Base-by-base conservation (phyloP, 2,888 invertebrate genomes). In the Sesia bembeciformis region DNA sequence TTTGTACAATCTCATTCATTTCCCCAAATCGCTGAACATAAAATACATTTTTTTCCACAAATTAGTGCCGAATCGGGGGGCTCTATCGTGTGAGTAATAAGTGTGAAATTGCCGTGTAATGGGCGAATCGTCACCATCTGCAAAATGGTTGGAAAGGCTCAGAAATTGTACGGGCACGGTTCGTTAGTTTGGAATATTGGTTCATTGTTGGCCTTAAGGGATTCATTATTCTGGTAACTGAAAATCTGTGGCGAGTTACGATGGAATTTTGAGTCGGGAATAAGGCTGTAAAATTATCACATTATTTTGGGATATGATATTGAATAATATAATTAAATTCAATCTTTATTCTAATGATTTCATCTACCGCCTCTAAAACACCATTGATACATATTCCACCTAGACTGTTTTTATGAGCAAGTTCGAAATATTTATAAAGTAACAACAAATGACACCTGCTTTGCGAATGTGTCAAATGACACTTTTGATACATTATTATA, bases 61-160 rank as follows among this genome's bases (percentile, higher is more conserved):
- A 74, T 70, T 71, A 72, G 70, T 68, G 66, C 62, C 58, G 61
- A 57, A 57, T 59, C 60, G 38, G 60, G 56, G 65, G 67, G 65
- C 58, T 60, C 61, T 54, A 59, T 61, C 59, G 39, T 8, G 46
- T 46, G 38, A 65, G 74, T 66, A 74, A 70, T 78, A 78, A 76
- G 72, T 72, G 65, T 72, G 74, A 80, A 81, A 78, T 79, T 81
- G 76, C 72, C 73, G 70, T 75, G 74, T 69, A 76, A 76, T 76
- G 71, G 69, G 63, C 72, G 75, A 81, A 76, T 76, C 74, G 80
- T 82, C 77, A 77, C 80, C 76, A 80, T 80, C 81, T 80, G 81
- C 70, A 69, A 72, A 76, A 72, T 67, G 69, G 71, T 67, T 67
- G 68, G 69, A 70, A 68, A 67, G 66, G 68, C 65, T 66, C 69